Conservation (phyloP, 2,888 invertebrate genomes). For the Neoscelio sp. region DNA sequence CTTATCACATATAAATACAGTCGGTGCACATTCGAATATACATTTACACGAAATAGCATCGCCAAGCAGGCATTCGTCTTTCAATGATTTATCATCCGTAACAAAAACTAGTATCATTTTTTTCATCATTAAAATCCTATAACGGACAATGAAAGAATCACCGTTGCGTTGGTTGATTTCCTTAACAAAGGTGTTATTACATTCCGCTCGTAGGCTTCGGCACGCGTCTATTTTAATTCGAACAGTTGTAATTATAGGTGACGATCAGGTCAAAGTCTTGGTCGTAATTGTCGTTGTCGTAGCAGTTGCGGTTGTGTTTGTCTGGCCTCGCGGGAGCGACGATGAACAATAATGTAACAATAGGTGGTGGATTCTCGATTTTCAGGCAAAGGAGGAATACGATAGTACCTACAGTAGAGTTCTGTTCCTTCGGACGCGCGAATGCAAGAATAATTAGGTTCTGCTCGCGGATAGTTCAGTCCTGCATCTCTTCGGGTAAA, state of each 20-base stretch:
- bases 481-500: conserved; percentile 98
- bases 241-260: conserved; percentile 45
- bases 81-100: conserved; percentile 76
- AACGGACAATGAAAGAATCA: conserved; percentile 81
- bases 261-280: conserved; percentile 70
- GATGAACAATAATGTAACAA: conserved; percentile 70
- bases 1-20: conserved; percentile 42
- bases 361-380: conserved; percentile 72
- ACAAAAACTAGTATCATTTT: conserved; percentile 78
- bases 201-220: conserved; percentile 77
- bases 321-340: conserved; percentile 53
- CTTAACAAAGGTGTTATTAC: conserved; percentile 80
- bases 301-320: conserved; percentile 69
- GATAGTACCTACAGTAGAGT: conserved; percentile 78
- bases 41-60: conserved; percentile 80
- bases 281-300: conserved; percentile 56
- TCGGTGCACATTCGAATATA: conserved; percentile 47
- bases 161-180: conserved; percentile 80
- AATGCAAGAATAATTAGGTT: conserved; percentile 75
- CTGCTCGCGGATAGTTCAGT: conserved; percentile 83
- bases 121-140: conserved; percentile 79
- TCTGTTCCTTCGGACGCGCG: conserved; percentile 77
- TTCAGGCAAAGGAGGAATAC: conserved; percentile 79
- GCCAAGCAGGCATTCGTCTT: conserved; percentile 80
- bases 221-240: conserved; percentile 49